Base-by-base conservation (phyloP, 2,888 invertebrate species). In the Stictocephala bisonia region DNA sequence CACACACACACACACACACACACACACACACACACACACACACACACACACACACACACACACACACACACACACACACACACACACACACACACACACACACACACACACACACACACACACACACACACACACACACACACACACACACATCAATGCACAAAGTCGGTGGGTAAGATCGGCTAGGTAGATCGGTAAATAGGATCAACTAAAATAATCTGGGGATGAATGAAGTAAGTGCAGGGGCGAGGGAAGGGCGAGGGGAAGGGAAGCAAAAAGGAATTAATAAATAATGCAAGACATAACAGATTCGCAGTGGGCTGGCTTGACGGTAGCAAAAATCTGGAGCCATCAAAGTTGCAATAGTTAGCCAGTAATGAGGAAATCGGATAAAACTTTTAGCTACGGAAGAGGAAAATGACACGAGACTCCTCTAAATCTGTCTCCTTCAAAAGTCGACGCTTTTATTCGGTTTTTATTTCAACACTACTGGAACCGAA, bases 331-430 rank as follows among this genome's bases (percentile, higher is more conserved):
- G 51, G 51, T 41, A 60, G 75, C 29, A 74, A 72, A 76, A 74
- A 73, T 73, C 72, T 56, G 72, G n/a, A 27, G 60, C 81, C 82
- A 82, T 83, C 76, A 82, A 82, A 81, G 75, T 82, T 82, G 81
- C 81, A 83, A 71, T 75, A 76, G 79, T 80, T 82, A 82, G 81
- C 82, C 83, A 79, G 82, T 83, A 83, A 83, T 82, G 83, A 83
- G 82, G 79, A 82, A 80, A 82, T 83, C 82, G 82, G 80, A 82
- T 83, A 81, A 82, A 82, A 82, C 76, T 82, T 83, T 81, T n/a
- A n/a, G n/a, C n/a, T n/a, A n/a, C n/a, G n/a, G n/a, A n/a, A n/a
- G n/a, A n/a, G n/a, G n/a, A n/a, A n/a, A n/a, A n/a, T n/a, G n/a
- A n/a, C n/a, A n/a, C n/a, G n/a, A n/a, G n/a, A n/a, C n/a, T n/a